A percentile compares a stretch with the other conserved stretches of the same genome.
Conservation (phyloP, 1,140 invertebrate genomes). For the Propsilocerus akamusi region DNA sequence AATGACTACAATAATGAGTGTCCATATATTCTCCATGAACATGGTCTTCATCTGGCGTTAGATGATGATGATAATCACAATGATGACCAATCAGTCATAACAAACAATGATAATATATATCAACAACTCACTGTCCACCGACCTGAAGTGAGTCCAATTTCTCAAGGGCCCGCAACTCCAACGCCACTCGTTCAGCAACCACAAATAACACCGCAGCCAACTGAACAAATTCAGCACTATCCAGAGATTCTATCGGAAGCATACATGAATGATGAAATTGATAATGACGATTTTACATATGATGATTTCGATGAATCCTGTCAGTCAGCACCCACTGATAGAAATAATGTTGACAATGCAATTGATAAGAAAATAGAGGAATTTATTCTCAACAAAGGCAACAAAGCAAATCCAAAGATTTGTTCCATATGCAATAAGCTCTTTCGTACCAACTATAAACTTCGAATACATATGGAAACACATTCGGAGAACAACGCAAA, state of each 20-base stretch:
- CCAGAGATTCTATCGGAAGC: neutral
- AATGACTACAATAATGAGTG: neutral
- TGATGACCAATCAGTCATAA: neutral
- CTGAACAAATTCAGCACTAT: neutral
- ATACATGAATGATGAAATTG: no score
- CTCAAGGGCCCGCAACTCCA: neutral
- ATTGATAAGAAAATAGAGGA: neutral
- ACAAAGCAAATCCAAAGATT: neutral
- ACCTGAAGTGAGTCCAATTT: no score
- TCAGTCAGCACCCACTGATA: neutral
- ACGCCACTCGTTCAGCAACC: neutral
- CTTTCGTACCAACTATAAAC: neutral
- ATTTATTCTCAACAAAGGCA: neutral
- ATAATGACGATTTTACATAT: neutral
- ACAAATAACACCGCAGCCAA: neutral
- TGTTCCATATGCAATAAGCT: neutral
- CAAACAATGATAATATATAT: neutral
- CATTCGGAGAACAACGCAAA: neutral
- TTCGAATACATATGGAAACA: neutral
- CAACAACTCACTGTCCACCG: no score
- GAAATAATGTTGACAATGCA: neutral
- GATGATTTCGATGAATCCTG: neutral
- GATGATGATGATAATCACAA: neutral
- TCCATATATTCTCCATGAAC: neutral
- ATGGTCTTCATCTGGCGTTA: neutral